These are phyloP conservation scores for Pipistrellus nathusii DNA, from an alignment of 2,797 vertebrate genomes.

Conservation along the genomic window DNA sequence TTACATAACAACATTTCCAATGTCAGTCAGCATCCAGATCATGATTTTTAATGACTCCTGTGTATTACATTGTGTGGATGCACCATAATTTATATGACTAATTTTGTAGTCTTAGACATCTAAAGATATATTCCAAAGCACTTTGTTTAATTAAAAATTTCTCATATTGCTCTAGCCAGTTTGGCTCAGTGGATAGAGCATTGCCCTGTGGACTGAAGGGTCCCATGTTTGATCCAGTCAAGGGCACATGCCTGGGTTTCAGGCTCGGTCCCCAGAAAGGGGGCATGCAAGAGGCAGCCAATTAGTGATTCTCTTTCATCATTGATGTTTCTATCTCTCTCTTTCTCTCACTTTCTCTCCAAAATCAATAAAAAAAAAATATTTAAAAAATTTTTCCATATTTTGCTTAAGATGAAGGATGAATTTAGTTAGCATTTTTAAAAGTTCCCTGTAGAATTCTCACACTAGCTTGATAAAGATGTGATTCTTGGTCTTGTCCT, in stretches of 20 bases:
- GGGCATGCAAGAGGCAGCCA: too few relatives aligned
- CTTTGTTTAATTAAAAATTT: slow-evolving; percentile 59
- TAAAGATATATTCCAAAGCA: slow-evolving; percentile 38
- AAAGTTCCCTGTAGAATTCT: background rate
- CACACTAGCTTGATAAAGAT: background rate
- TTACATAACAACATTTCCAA: background rate
- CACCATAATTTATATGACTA: slow-evolving; percentile 43
- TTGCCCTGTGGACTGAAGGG: too few relatives aligned
- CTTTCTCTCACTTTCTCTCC: too few relatives aligned
- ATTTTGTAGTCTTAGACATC: background rate
- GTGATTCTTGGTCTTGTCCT: background rate
- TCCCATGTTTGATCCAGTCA: too few relatives aligned
- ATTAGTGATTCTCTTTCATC: too few relatives aligned
- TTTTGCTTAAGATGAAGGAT: slow-evolving; percentile 39
- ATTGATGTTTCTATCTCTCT: too few relatives aligned
- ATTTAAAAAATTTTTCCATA: background rate
- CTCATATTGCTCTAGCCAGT: background rate
- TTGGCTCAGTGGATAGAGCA: too few relatives aligned
- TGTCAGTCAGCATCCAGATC: slow-evolving; percentile 32
- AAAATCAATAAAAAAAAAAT: too few relatives aligned
- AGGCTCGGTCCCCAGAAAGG: too few relatives aligned
- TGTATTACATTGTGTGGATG: slow-evolving; percentile 22
- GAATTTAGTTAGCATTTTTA: slow-evolving; percentile 5
- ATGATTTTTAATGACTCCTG: slow-evolving; percentile 40
- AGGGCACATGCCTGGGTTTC: too few relatives aligned